A percentile compares a stretch with the other conserved stretches of the same genome.
These are phyloP conservation scores for Neotoma lepida DNA, from an alignment of 2,113 vertebrate genomes.

Conservation along the genomic window DNA sequence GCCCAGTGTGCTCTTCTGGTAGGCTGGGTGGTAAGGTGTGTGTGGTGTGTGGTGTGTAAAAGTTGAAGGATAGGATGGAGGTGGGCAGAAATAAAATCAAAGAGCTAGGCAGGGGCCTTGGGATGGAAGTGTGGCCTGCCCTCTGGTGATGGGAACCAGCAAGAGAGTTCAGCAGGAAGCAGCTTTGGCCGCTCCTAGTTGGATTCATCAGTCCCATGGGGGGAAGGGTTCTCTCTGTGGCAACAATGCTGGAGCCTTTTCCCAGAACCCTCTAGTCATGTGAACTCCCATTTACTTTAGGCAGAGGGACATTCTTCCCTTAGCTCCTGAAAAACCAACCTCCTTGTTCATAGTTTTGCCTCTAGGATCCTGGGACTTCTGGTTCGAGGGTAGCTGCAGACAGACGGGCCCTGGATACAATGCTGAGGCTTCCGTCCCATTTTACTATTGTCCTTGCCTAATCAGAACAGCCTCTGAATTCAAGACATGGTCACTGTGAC, in stretches of 20 bases:
- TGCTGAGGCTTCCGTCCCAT: neutral
- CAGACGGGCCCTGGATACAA: neutral
- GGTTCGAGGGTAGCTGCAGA: neutral
- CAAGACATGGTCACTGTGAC: neutral
- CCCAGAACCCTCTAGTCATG: neutral
- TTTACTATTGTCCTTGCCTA: neutral
- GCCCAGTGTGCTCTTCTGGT: neutral
- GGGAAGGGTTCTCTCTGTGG: neutral
- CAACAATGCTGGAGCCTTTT: neutral
- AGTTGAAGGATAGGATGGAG: too few species aligned
- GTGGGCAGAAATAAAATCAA: neutral
- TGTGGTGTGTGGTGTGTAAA: neutral
- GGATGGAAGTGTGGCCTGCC: neutral
- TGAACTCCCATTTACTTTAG: neutral
- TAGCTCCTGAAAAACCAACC: neutral
- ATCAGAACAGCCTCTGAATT: neutral
- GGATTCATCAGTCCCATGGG: neutral
- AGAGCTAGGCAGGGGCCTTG: neutral
- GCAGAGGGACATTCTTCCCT: neutral
- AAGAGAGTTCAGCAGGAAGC: neutral
- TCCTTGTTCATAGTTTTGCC: neutral
- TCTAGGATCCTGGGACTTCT: neutral
- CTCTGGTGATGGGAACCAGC: neutral
- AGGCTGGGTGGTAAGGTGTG: neutral
- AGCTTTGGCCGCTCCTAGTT: rapidly evolving